These are phyloP conservation scores for Brassicogethes aeneus DNA, from an alignment of 2,888 invertebrate species.

Conservation along the genomic window DNA sequence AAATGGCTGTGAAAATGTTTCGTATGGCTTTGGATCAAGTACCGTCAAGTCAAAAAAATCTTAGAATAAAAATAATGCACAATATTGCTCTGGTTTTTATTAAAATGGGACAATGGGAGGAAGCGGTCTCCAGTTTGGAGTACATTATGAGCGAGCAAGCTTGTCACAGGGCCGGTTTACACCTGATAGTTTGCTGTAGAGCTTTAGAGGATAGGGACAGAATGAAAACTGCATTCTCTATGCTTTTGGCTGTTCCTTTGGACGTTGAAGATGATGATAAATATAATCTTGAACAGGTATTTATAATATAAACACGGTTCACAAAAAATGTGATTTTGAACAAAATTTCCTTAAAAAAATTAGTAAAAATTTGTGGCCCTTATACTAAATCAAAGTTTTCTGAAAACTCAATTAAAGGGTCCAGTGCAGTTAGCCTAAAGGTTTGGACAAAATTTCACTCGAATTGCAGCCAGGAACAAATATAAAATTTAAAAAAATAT, in stretches of 20 bases:
- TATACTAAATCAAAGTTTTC: no score
- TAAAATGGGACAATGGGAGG: slow-evolving; percentile 92
- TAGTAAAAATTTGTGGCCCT: no score
- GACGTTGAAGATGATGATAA: slow-evolving; percentile 76
- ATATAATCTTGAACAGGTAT: slow-evolving; percentile 44
- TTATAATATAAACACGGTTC: no score
- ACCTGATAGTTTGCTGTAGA: slow-evolving; percentile 80
- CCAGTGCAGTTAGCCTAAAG: no score
- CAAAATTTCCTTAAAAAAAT: no score
- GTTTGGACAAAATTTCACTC: no score
- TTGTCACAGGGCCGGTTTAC: slow-evolving; percentile 66
- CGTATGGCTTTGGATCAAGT: slow-evolving; percentile 98
- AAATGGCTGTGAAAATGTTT: slow-evolving; percentile 94
- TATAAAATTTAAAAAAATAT: no score
- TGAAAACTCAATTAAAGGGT: no score
- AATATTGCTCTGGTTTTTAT: slow-evolving; percentile 94
- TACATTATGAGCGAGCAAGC: slow-evolving; percentile 96
- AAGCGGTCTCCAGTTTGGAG: slow-evolving; percentile 94
- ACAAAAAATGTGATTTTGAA: no score
- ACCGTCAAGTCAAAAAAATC: slow-evolving; percentile 84
- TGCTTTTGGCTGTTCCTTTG: slow-evolving; percentile 79
- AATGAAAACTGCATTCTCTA: slow-evolving; percentile 86
- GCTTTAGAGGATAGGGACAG: slow-evolving; percentile 87
- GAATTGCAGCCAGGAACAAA: no score
- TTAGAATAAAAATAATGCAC: slow-evolving; percentile 94